phyloP scores from a whole-genome alignment of 2,113 vertebrate species.

The Forbesichthys papilliferus region DNA sequence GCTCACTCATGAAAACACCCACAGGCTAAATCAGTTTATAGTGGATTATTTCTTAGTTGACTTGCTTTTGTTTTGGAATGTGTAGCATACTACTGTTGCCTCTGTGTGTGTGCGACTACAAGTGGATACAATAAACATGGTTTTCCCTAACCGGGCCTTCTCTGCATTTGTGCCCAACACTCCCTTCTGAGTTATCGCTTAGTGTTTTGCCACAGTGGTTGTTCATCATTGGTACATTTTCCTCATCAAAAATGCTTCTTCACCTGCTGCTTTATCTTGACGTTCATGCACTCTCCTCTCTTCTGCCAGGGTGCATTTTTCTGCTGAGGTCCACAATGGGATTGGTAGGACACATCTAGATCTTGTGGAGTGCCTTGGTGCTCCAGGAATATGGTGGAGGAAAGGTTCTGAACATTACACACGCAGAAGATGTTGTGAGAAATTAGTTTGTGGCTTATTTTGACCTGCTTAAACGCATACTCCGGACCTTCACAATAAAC shows the following conservation, averaged over 20 bases:
- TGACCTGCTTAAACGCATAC: neutral
- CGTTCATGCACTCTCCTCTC: slow-evolving; percentile 62
- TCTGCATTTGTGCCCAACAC: too few species aligned
- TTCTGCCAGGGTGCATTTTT: slow-evolving; percentile 11
- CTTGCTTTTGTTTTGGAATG: too few species aligned
- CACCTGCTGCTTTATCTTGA: slow-evolving; percentile 73
- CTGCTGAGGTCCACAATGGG: slow-evolving; percentile 54
- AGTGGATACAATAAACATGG: too few species aligned
- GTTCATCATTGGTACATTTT: too few species aligned
- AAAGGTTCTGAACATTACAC: slow-evolving; percentile 41
- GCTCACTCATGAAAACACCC: too few species aligned
- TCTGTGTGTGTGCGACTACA: too few species aligned
- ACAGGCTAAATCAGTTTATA: too few species aligned
- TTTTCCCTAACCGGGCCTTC: too few species aligned
- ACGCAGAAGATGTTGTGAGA: neutral
- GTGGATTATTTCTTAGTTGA: too few species aligned
- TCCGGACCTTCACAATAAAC: neutral
- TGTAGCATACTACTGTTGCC: too few species aligned
- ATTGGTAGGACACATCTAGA: slow-evolving; percentile 66
- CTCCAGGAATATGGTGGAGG: slow-evolving; percentile 77
- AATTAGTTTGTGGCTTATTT: neutral
- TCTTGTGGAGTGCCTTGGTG: slow-evolving; percentile 69
- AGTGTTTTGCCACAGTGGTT: too few species aligned
- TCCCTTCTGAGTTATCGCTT: neutral
- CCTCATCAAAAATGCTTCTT: neutral